Evolutionary conservation across 1,140 invertebrate species (phyloP).

Genomic region (Triops cancriformis): DNA sequence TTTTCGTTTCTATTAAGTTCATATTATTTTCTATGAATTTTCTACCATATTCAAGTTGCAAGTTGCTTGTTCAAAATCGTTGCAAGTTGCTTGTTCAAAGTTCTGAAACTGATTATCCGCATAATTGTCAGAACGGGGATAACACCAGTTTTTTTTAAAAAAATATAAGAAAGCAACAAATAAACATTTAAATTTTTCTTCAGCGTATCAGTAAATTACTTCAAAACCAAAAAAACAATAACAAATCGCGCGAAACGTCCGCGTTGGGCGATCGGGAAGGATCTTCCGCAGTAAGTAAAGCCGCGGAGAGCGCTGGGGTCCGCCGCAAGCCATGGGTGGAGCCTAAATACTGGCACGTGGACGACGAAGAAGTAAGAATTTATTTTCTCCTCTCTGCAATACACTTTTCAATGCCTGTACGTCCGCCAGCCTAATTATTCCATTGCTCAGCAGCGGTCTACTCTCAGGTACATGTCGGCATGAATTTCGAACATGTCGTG

Average conservation of each 20-base stretch:
- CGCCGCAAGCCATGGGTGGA: conserved; percentile 1
- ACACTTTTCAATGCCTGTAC: neutral
- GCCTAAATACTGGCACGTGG: conserved; percentile 25
- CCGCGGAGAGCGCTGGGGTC: neutral
- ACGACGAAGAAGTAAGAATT: conserved; percentile 22
- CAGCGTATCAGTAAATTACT: conserved; percentile 26
- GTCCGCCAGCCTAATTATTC: neutral
- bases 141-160: conserved; percentile 3
- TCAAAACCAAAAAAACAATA: conserved; percentile 10
- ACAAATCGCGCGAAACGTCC: conserved; percentile 14
- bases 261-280: neutral
- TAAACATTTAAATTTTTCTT: conserved; percentile 16
- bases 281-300: neutral
- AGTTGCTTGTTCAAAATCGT: too few species aligned
- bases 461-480: too few species aligned
- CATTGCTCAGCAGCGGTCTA: neutral
- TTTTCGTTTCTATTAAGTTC: too few species aligned
- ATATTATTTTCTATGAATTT: too few species aligned
- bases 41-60: too few species aligned
- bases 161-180: too few species aligned
- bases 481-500: too few species aligned
- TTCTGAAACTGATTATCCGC: too few species aligned
- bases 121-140: too few species aligned
- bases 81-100: too few species aligned
- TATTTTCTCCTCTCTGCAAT: neutral